phyloP scores from a whole-genome alignment of 2,797 vertebrate species.

The Xenops minutus region DNA sequence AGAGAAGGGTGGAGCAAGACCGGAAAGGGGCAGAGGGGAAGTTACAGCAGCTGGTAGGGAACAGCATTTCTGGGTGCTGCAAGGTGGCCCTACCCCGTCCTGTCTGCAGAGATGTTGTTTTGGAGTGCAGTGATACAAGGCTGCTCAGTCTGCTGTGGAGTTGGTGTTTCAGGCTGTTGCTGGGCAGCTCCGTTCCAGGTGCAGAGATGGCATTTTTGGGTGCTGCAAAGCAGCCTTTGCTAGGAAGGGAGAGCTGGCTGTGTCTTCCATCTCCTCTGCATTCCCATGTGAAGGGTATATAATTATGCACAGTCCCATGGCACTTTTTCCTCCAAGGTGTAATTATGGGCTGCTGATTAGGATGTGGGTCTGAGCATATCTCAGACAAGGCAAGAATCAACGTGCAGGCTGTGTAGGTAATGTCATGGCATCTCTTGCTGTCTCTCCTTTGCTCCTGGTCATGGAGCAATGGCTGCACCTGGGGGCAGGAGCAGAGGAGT shows the following conservation, averaged over 20 bases:
- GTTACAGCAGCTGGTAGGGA: constrained; percentile 14
- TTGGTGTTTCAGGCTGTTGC: background rate
- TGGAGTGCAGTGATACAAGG: background rate
- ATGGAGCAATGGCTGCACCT: background rate
- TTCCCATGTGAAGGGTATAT: background rate
- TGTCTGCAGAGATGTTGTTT: background rate
- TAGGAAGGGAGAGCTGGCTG: background rate
- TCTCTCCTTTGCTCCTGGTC: background rate
- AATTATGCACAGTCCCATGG: background rate
- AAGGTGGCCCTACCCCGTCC: background rate
- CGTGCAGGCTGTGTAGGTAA: rapidly evolving
- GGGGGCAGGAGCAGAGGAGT: background rate
- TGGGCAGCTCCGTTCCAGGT: background rate
- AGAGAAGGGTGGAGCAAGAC: background rate
- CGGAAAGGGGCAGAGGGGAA: background rate
- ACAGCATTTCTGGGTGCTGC: background rate
- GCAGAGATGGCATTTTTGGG: background rate
- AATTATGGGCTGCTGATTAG: background rate
- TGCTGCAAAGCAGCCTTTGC: background rate
- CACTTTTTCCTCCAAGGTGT: background rate
- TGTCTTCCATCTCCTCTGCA: background rate
- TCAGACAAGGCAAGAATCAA: background rate
- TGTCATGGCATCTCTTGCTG: rapidly evolving
- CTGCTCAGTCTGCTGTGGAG: background rate
- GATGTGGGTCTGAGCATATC: background rate